Evolutionary conservation across 2,888 invertebrate species (phyloP).

Genomic region (Baccha elongata): DNA sequence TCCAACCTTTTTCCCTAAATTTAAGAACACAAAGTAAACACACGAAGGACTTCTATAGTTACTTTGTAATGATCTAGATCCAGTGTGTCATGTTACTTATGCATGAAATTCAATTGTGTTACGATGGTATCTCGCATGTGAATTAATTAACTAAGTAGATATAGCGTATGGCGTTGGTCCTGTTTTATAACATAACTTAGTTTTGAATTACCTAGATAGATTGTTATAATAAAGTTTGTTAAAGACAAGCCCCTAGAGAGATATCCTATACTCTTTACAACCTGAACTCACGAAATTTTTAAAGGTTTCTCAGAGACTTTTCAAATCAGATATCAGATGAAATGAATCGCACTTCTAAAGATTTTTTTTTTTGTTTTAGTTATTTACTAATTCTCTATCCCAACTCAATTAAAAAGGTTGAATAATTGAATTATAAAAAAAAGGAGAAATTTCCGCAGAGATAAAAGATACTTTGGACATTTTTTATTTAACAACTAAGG

Average conservation of each 20-base stretch:
- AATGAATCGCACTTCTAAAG: constrained; percentile 3
- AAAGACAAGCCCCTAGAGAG: constrained; percentile 22
- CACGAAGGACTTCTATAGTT: constrained; percentile 21
- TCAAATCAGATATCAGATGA: constrained; percentile 16
- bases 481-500: too few relatives aligned
- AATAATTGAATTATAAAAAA: neutral
- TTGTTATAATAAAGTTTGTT: constrained; percentile 21
- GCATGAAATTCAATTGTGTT: constrained; percentile 60
- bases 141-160: constrained; percentile 70
- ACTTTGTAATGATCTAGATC: neutral
- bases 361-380: neutral
- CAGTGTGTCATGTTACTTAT: constrained; percentile 53
- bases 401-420: constrained; percentile 29
- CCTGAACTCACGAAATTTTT: neutral
- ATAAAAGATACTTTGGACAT: constrained; percentile 35
- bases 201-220: constrained; percentile 40
- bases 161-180: constrained; percentile 5
- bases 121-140: constrained; percentile 64
- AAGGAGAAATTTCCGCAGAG: constrained; percentile 26
- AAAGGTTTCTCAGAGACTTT: constrained; percentile 14
- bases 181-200: constrained; percentile 39
- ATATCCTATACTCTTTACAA: neutral
- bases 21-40: constrained; percentile 43
- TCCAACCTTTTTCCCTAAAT: constrained; percentile 33
- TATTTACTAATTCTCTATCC: constrained; percentile 9